phyloP scores from a whole-genome alignment of 2,888 invertebrate species.

The Amphimallon solstitiale region DNA sequence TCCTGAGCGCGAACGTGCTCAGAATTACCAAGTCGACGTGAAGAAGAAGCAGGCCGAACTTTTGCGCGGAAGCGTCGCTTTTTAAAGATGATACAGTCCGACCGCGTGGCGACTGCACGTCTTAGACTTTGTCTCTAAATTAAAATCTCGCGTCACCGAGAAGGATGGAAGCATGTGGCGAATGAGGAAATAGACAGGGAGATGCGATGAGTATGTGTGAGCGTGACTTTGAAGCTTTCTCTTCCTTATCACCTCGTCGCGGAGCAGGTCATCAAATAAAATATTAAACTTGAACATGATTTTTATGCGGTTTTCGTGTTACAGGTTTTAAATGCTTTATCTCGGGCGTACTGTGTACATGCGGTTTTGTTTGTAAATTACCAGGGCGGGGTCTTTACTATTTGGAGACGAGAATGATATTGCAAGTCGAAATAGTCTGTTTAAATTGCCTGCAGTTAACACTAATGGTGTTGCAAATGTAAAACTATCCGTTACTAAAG shows the following conservation, averaged over 20 bases:
- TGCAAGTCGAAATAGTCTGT: too few species aligned
- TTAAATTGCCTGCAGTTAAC: too few species aligned
- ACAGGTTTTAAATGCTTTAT: constrained; percentile 60
- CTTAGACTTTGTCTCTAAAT: constrained; percentile 41
- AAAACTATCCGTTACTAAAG: too few species aligned
- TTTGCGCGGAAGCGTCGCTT: constrained; percentile 43
- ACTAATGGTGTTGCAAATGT: too few species aligned
- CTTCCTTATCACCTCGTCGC: constrained; percentile 58
- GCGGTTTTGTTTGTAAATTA: constrained; percentile 46
- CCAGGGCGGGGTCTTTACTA: too few species aligned
- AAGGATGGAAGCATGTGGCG: constrained; percentile 38
- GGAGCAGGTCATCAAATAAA: constrained; percentile 62
- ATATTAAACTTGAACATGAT: constrained; percentile 63
- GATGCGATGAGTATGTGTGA: neutral
- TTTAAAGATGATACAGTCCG: constrained; percentile 43
- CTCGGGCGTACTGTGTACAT: constrained; percentile 37
- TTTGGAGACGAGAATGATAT: too few species aligned
- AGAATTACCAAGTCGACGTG: constrained; percentile 52
- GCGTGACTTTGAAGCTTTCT: constrained; percentile 51
- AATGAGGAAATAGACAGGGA: constrained; percentile 43
- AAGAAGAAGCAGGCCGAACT: constrained; percentile 47
- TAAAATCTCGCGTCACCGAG: constrained; percentile 41
- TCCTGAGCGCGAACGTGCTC: constrained; percentile 61
- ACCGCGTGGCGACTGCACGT: neutral
- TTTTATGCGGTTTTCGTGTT: constrained; percentile 62